A percentile compares a stretch with the other conserved stretches of the same genome.
These are phyloP conservation scores for Cloeon dipterum DNA, from an alignment of 2,888 invertebrate species.

Conservation along the genomic window DNA sequence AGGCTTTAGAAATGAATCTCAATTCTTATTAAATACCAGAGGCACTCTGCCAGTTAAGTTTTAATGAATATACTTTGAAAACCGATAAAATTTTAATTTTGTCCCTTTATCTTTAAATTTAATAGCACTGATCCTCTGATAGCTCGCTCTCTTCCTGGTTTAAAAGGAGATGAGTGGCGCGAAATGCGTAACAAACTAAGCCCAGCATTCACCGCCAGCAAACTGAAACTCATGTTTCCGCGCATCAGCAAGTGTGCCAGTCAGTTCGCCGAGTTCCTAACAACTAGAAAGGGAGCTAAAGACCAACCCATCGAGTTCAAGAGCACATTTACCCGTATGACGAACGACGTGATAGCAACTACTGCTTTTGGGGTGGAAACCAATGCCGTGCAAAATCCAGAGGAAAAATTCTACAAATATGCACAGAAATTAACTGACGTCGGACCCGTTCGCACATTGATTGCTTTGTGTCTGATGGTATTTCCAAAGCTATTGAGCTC, in stretches of 20 bases:
- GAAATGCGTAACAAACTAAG: slow-evolving; percentile 35
- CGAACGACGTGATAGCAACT: slow-evolving; percentile 5
- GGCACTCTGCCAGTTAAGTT: too few species aligned
- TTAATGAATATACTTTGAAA: too few species aligned
- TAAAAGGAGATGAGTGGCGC: slow-evolving; percentile 31
- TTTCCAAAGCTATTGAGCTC: background rate
- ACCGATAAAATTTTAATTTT: too few species aligned
- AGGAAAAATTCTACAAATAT: slow-evolving; percentile 4
- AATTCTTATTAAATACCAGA: too few species aligned
- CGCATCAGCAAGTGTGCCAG: slow-evolving; percentile 30
- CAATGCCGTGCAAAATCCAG: slow-evolving; percentile 4
- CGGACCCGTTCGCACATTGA: background rate
- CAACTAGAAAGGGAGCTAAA: background rate
- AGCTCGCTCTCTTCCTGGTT: background rate
- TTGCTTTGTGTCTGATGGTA: background rate
- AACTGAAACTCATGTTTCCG: slow-evolving; percentile 37
- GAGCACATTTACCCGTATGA: slow-evolving; percentile 5
- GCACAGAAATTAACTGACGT: slow-evolving; percentile 5
- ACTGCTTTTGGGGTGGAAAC: slow-evolving; percentile 5
- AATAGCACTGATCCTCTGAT: background rate
- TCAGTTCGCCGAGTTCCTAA: slow-evolving; percentile 11
- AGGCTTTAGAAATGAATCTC: too few species aligned
- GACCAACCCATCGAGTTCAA: slow-evolving; percentile 5
- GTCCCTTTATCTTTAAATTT: too few species aligned
- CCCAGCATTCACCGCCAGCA: slow-evolving; percentile 40